Evolutionary conservation across 2,797 vertebrate species (phyloP), one percentile per base, ranked within the genome.

Genomic region (Synanceia verrucosa): DNA sequence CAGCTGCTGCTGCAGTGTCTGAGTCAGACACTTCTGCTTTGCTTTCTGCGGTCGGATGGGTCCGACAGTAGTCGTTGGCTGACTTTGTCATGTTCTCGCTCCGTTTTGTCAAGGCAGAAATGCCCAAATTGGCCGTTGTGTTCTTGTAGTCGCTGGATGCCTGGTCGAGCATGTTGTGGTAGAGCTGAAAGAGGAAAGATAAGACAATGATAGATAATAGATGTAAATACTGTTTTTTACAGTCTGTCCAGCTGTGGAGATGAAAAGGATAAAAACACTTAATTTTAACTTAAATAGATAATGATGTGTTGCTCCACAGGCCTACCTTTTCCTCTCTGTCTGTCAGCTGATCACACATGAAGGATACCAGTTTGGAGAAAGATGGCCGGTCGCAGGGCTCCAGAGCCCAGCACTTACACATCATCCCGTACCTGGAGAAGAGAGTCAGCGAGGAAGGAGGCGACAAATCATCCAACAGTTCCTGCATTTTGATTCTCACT

Each of bases 371-470:
- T 73, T 93, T 89, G 39, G 95, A 95, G 91, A 99, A 99, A 26
- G 94, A 93, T 0, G 97, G 98, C 34, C 98, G 94, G 71, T 93
- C 87, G 61, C 76, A 83, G 2, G 95, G 92, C 78, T 97, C 93
- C 71, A 95, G 92, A 57, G 92, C 91, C 97, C 97, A 99, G 85
- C 97, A 99, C 67, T 90, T 93, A 9, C 95, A 91, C 96, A 99
- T 98, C 21, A 96, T 79, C 8, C 19, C 34, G n/a, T 99, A 99
- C 82, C 98, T 99, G 82, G 56, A 60, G 72, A 19, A 28, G 8
- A 52, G 39, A 65, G 28, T 24, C 46, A 61, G 0, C 11, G 31
- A 29, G 10, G 26, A 8, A 34, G 9, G 5, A 65, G 5, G 57
- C 23, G 0, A 50, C 33, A 34, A 19, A 65, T 51, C 34, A 23